Percentiles rank a stretch among this genome's conserved stretches.
Conservation (phyloP, 2,888 invertebrate genomes). For the Furcula furcula region DNA sequence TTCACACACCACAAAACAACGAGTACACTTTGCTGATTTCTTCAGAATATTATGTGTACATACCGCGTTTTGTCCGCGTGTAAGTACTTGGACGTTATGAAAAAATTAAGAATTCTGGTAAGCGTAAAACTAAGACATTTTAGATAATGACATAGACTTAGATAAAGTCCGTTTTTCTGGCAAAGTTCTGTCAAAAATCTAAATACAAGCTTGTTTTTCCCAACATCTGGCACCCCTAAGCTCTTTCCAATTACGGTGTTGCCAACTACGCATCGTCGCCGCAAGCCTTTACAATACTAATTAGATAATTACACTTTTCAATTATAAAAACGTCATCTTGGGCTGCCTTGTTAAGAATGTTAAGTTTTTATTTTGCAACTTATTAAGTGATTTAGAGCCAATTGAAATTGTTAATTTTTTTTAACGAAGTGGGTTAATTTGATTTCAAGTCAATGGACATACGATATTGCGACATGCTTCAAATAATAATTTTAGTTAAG, state of each 20-base stretch:
- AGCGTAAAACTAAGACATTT: too few species aligned
- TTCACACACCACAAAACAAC: too few species aligned
- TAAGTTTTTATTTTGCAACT: background rate
- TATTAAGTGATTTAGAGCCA: background rate
- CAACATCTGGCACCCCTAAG: background rate
- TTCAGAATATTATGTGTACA: too few species aligned
- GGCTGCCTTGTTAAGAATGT: background rate
- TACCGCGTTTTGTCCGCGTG: too few species aligned
- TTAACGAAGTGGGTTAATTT: background rate
- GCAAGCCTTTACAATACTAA: constrained; percentile 13
- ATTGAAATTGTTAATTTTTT: background rate
- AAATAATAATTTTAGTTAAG: too few species aligned
- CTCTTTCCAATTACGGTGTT: background rate
- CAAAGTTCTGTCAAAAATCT: too few species aligned
- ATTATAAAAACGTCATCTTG: constrained; percentile 5
- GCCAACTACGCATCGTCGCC: constrained; percentile 9
- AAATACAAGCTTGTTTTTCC: too few species aligned
- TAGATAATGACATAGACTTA: too few species aligned
- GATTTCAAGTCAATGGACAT: background rate
- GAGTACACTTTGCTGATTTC: too few species aligned
- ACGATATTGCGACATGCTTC: background rate
- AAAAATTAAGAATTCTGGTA: too few species aligned
- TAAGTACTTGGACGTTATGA: too few species aligned
- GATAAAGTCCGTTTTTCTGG: too few species aligned
- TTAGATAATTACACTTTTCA: constrained; percentile 7